Evolutionary conservation across 1,140 invertebrate species (phyloP).

Genomic region (Drosophila leontia): DNA sequence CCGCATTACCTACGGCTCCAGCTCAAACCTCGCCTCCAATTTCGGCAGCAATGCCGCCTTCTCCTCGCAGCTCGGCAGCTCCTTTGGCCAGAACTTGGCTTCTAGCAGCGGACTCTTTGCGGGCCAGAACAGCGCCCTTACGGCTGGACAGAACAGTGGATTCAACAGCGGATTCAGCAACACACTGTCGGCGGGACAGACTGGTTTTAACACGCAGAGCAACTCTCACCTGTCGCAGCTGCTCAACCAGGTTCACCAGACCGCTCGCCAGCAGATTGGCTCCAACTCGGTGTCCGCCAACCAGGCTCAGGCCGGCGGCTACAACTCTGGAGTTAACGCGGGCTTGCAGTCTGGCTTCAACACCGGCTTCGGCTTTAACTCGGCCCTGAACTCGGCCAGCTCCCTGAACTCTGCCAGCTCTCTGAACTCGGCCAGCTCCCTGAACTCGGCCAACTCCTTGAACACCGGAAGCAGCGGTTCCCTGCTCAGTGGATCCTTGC

Average conservation of each 20-base stretch:
- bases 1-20: conserved; percentile 39
- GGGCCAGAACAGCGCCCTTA: conserved; percentile 16
- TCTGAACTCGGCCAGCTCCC: conserved; percentile 35
- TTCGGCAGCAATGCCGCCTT: conserved; percentile 49
- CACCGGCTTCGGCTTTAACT: conserved; percentile 47
- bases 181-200: conserved; percentile 12
- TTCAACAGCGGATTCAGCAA: conserved; percentile 44
- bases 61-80: conserved; percentile 25
- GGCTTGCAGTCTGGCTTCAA: conserved; percentile 21
- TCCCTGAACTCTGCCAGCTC: conserved; percentile 46
- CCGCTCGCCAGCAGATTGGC: conserved; percentile 56
- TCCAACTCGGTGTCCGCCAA: conserved; percentile 28
- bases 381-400: conserved; percentile 45
- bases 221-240: conserved; percentile 53
- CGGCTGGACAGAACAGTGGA: conserved; percentile 30
- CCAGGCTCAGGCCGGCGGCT: conserved; percentile 36
- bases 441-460: conserved; percentile 25
- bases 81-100: conserved; percentile 49
- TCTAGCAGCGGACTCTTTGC: conserved; percentile 30
- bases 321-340: background rate
- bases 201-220: conserved; percentile 18
- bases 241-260: conserved; percentile 61
- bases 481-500: conserved; percentile 42
- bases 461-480: conserved; percentile 46
- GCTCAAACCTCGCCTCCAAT: conserved; percentile 29